Evolutionary conservation across 2,113 vertebrate species (phyloP).

Genomic region (Henicopernis longicauda): DNA sequence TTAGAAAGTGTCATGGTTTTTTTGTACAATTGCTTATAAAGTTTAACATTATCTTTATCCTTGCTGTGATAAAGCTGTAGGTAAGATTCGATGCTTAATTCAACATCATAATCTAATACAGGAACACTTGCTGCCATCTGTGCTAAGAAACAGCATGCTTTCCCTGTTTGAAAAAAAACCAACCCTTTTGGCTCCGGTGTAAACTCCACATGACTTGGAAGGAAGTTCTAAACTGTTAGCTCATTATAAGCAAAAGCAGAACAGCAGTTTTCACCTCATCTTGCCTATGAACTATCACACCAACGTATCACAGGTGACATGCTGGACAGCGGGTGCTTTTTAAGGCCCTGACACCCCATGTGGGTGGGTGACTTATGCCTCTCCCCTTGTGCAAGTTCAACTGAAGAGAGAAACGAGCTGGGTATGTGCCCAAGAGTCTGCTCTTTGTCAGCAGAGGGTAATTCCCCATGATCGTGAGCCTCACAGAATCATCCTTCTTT

Average conservation of each 20-base stretch:
- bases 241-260: background rate
- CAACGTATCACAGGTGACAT: background rate
- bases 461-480: background rate
- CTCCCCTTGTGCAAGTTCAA: background rate
- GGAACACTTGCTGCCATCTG: background rate
- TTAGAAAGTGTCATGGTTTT: background rate
- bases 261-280: background rate
- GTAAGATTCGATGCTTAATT: background rate
- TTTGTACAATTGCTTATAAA: background rate
- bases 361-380: background rate
- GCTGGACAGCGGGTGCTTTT: background rate
- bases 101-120: background rate
- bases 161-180: background rate
- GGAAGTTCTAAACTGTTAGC: background rate
- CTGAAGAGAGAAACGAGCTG: background rate
- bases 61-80: background rate
- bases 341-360: background rate
- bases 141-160: background rate
- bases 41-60: background rate
- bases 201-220: background rate
- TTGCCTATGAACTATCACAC: background rate
- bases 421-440: background rate
- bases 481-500: background rate
- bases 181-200: background rate
- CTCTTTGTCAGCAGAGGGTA: background rate